Base-by-base conservation (phyloP, 2,888 invertebrate species). In the Prosopocoilus inquinatus region DNA sequence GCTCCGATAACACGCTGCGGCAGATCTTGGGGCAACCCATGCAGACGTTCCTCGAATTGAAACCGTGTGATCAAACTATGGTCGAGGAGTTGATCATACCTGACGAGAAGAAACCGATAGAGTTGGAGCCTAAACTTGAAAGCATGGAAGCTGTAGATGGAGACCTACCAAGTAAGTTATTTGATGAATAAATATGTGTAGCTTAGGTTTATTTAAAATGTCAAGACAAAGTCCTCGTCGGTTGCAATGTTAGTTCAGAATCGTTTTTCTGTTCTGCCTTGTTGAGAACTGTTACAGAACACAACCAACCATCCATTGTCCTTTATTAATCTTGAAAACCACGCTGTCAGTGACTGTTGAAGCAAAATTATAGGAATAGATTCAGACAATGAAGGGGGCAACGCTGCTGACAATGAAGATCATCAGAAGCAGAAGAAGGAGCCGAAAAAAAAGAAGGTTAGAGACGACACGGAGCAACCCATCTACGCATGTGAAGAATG, bases 401-500 rank as follows among this genome's bases (percentile, higher is more conserved):
- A 51, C 43, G 41, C 12, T 9, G 35, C 15, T n/a, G 35, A 9
- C 1, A 32, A 41, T n/a, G 33, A 33, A 11, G 47, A 43, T 34
- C 5, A 4, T 20, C 28, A 16, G 28, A 20, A 46, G 8, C 43
- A 15, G 9, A 46, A 55, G 50, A 51, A 55, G 36, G 41, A 50
- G 39, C 9, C 28, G 28, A 16, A 50, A 34, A 34, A 45, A 41
- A 59, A 64, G 62, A 53, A 55, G 57, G 11, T 39, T 7, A 65
- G 61, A 58, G 76, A 78, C 63, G 77, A 77, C 58, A 77, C 76
- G 3, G 70, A 72, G 46, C 74, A 75, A 64, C 73, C 74, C 3
- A 67, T 77, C 50, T 77, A 70, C 64, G 68, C 76, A 4, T 78
- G 78, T 63, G 73, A 74, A 56, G 68, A 75, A 55, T 78, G 78